Base-by-base conservation (phyloP, 2,113 vertebrate species). In the Percina caprodes region DNA sequence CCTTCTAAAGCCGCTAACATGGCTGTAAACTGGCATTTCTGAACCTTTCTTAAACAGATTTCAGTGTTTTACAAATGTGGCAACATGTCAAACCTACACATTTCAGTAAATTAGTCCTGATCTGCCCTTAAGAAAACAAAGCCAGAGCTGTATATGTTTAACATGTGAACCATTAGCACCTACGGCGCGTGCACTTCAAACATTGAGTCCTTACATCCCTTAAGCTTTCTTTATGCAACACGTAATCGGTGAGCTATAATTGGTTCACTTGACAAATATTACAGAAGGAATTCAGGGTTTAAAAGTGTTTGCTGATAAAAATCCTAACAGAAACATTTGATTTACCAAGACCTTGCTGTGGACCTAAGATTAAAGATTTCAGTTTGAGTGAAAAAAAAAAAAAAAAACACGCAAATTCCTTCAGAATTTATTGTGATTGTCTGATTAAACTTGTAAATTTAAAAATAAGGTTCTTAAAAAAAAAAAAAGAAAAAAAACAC, bases 131-230 rank as follows among this genome's bases (percentile, higher is more conserved):
- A 39, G 9, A 9, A 39, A 42, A 42, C 10, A 42, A 42, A 42
- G 10, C 2, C 39, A 39, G 39, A 39, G 35, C 35, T 9, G 8
- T 39, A 9, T 9, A 10, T 11, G 2, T 42, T 42, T 3, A 42
- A 42, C 24, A 26, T 58, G 61, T 60, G 70, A 61, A 49, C n/a
- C 39, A 63, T n/a, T 35, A 67, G 26, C 15, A 65, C 52, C 6
- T 46, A 9, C 7, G 5, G 11, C 4, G 13, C 0, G 15, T 24
- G 35, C 42, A 39, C 45, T 16, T 71, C 33, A 52, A 21, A 49
- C 21, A 42, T 12, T 55, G 42, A 89, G 52, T 12, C 70, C 23
- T 74, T 87, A 87, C 86, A 56, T 56, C 76, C 77, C 79, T 82
- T 86, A 52, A 30, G 33, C n/a, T 74, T 69, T 68, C 23, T 69